These are phyloP conservation scores for Ianthella basta DNA, from an alignment of 37 sponge, comb jelly and placozoan species.

Conservation along the genomic window DNA sequence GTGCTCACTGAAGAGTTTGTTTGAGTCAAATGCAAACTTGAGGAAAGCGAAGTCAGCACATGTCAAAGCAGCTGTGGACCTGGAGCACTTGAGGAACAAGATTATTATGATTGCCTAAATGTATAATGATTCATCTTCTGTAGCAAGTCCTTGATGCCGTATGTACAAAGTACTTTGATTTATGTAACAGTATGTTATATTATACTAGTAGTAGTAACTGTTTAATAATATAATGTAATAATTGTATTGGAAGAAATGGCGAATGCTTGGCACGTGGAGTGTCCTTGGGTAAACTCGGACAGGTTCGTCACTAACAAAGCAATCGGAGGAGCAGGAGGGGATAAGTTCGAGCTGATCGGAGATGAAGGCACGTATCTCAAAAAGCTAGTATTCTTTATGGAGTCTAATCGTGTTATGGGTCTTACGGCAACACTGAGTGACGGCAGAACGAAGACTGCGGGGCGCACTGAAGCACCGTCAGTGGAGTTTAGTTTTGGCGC, in stretches of 20 bases:
- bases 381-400: background rate
- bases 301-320: background rate
- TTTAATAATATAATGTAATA: too few relatives aligned
- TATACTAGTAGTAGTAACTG: too few relatives aligned
- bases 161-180: too few relatives aligned
- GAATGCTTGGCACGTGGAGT: constrained; percentile 6
- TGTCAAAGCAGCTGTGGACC: background rate
- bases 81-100: constrained; percentile 20
- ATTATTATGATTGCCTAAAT: background rate
- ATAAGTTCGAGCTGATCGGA: constrained; percentile 2
- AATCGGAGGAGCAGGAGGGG: constrained; percentile 8
- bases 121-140: background rate
- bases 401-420: background rate
- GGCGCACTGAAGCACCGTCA: background rate
- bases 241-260: too few relatives aligned
- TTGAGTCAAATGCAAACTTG: constrained; percentile 26
- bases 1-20: background rate
- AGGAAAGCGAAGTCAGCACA: constrained; percentile 4
- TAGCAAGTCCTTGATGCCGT: background rate
- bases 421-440: background rate
- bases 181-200: too few relatives aligned
- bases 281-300: background rate
- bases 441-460: background rate
- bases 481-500: background rate
- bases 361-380: background rate